phyloP scores from a whole-genome alignment of 2,797 vertebrate genomes.

The Enteromius argenteus region DNA sequence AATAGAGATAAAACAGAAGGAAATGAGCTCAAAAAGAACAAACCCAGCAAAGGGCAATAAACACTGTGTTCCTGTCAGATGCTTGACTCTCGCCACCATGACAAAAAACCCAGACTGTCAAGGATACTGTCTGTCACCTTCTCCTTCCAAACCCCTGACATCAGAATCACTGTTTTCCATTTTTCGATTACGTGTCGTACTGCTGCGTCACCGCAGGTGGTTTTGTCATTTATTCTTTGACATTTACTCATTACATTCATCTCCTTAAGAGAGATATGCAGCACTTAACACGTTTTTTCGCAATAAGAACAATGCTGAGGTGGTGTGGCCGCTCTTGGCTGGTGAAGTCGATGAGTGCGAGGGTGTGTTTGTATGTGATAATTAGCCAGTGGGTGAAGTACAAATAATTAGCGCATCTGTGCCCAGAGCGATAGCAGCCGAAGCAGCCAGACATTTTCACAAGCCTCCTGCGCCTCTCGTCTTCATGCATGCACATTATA shows the following conservation, averaged over 20 bases:
- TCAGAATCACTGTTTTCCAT: background rate
- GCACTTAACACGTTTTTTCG: background rate
- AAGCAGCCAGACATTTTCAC: slow-evolving; percentile 50
- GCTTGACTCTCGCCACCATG: background rate
- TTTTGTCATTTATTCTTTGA: slow-evolving; percentile 15
- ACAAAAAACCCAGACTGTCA: background rate
- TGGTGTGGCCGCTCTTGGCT: background rate
- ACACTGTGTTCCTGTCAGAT: background rate
- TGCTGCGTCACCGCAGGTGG: background rate
- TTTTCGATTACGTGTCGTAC: background rate
- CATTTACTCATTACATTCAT: background rate
- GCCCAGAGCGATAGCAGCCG: slow-evolving; percentile 65
- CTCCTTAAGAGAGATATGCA: slow-evolving; percentile 19
- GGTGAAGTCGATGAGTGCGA: background rate
- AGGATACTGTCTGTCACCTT: background rate
- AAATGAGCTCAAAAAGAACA: background rate
- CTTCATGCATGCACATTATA: slow-evolving; percentile 64
- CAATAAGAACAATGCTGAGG: slow-evolving; percentile 35
- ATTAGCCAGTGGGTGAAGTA: slow-evolving; percentile 60
- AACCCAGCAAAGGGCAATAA: background rate
- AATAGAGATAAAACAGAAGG: background rate
- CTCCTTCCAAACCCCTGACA: background rate
- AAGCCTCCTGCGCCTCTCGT: slow-evolving; percentile 35
- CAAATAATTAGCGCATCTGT: slow-evolving; percentile 75
- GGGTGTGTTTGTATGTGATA: slow-evolving; percentile 33